Conservation (phyloP, 2,797 vertebrate species). For the Pagetopsis macropterus region DNA sequence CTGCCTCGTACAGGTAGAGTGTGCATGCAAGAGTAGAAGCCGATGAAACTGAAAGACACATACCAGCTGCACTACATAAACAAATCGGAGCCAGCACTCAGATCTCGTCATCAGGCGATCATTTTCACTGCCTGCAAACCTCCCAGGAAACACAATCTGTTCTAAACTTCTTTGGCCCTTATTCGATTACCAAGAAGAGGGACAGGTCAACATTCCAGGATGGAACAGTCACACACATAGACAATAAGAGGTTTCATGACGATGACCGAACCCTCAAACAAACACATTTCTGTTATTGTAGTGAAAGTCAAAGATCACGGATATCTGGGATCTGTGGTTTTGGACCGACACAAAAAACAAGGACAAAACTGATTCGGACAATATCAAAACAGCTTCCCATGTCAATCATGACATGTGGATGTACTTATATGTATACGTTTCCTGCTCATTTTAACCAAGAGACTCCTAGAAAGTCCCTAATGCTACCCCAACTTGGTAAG, state of each 20-base stretch:
- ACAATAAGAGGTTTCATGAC: slow-evolving; percentile 10
- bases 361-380: slow-evolving; percentile 15
- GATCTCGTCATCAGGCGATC: slow-evolving; percentile 33
- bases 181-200: slow-evolving; percentile 34
- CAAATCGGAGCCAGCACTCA: slow-evolving; percentile 28
- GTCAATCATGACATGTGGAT: not conserved
- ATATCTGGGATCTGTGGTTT: slow-evolving; percentile 27
- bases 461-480: slow-evolving; percentile 32
- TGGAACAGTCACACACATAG: slow-evolving; percentile 19
- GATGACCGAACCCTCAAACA: slow-evolving; percentile 13
- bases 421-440: not conserved
- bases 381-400: not conserved
- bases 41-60: slow-evolving; percentile 32
- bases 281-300: slow-evolving; percentile 5
- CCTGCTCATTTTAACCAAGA: slow-evolving; percentile 32
- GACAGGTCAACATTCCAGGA: slow-evolving; percentile 53
- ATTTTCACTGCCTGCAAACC: slow-evolving; percentile 32
- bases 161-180: slow-evolving; percentile 27
- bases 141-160: slow-evolving; percentile 51
- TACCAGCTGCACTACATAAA: slow-evolving; percentile 32
- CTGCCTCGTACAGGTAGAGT: slow-evolving; percentile 40
- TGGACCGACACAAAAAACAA: slow-evolving; percentile 3
- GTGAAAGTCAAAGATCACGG: not conserved
- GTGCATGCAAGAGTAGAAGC: slow-evolving; percentile 26
- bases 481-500: slow-evolving; percentile 17